A percentile compares a stretch with the other conserved stretches of the same genome.
Conservation (phyloP, 2,797 vertebrate species). For the Epinephelus malabaricus region DNA sequence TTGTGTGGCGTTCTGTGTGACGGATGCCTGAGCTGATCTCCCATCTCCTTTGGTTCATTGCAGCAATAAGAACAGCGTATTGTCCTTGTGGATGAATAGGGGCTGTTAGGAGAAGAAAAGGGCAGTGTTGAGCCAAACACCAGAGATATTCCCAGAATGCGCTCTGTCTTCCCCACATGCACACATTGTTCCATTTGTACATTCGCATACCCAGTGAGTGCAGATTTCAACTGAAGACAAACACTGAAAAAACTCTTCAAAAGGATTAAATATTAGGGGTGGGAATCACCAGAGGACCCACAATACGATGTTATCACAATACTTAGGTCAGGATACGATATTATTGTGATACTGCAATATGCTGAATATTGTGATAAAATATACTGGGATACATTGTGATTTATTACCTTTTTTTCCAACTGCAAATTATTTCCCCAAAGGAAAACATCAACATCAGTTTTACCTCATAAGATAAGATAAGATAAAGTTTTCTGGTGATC, state of each 20-base stretch:
- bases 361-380: no score
- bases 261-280: not conserved
- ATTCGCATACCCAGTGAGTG: conserved; percentile 48
- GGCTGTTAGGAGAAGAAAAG: conserved; percentile 87
- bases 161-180: conserved; percentile 80
- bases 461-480: no score
- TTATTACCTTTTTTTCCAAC: no score
- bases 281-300: no score
- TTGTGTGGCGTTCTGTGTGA: conserved; percentile 48
- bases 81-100: conserved; percentile 85
- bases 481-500: no score
- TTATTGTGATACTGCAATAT: no score
- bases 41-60: conserved; percentile 67
- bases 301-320: no score
- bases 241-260: not conserved
- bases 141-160: conserved; percentile 88
- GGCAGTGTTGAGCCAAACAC: conserved; percentile 83
- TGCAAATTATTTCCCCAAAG: no score
- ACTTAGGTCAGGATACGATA: no score
- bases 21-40: conserved; percentile 48
- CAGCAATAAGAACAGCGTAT: conserved; percentile 81
- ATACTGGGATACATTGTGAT: no score
- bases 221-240: conserved; percentile 32
- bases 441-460: no score
- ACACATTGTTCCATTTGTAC: conserved; percentile 76